Base-by-base conservation (phyloP, 1,140 invertebrate species). In the Ctenoplectra terminalis region DNA sequence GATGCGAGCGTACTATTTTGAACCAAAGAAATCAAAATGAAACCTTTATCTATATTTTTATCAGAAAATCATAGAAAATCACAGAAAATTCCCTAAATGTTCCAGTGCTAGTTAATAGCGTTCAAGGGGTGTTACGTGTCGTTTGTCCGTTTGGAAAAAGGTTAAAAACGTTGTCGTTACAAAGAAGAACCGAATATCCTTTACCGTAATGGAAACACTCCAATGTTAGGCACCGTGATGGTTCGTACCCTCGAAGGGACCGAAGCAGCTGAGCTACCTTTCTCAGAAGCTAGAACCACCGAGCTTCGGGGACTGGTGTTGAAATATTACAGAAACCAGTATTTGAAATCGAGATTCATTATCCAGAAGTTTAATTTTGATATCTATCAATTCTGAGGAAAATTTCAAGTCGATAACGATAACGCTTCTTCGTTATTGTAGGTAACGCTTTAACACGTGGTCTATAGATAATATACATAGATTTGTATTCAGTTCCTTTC, bases 121-220 rank as follows among this genome's bases (percentile, higher is more conserved):
- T n/a, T n/a, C n/a, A n/a, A n/a, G n/a, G n/a, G n/a, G n/a, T n/a
- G n/a, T n/a, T n/a, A n/a, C n/a, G n/a, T n/a, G 4, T 40, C 5
- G 1, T 20, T 8, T 23, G 15, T 64, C 40, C 34, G 0, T 26
- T 64, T 34, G 13, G 31, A 40, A 43, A n/a, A 43, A 9, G 56
- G 7, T 34, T 34, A 40, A 43, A n/a, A 43, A 9, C 29, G 7
- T 34, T 34, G 58, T 34, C 29, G 31, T 37, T 15, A 66, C 15
- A 26, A 43, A 66, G 34, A 17, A 13, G n/a, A 67, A 67, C 46
- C n/a, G 64, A 67, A 67, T 46, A 67, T 67, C 26, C 64, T 29
- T 20, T 29, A 4, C 17, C 23, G 2, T 20, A 29, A 46, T 43
- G 17, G 64, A 67, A 46, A 67, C 26, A 20, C 17, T 26, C 23